Evolutionary conservation across 2,888 invertebrate genomes (phyloP).

Genomic region (Augochlorella aurata): DNA sequence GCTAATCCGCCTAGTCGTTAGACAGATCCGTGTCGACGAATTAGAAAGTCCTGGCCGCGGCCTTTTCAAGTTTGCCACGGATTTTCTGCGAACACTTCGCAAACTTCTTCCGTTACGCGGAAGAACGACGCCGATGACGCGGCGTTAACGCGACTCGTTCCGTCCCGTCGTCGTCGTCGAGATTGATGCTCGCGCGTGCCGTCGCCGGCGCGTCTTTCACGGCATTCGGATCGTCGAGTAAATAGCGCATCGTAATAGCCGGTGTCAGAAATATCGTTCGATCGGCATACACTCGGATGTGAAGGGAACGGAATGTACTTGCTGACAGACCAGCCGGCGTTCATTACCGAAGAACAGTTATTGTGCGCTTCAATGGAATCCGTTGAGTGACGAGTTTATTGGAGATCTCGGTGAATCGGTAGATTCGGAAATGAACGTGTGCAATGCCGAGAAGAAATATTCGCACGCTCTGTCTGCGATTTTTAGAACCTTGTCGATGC

Average conservation of each 20-base stretch:
- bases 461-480: too few species aligned
- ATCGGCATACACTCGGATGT: background rate
- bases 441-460: too few species aligned
- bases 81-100: background rate
- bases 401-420: too few species aligned
- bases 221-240: background rate
- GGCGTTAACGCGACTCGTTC: background rate
- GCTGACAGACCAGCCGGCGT: background rate
- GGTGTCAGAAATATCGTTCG: background rate
- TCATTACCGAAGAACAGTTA: too few species aligned
- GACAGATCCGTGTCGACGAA: slow-evolving; percentile 29
- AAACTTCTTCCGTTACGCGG: slow-evolving; percentile 19
- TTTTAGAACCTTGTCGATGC: too few species aligned
- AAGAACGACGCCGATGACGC: slow-evolving; percentile 7
- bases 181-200: background rate
- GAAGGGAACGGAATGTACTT: background rate
- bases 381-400: too few species aligned
- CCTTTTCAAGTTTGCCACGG: slow-evolving; percentile 22
- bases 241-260: background rate
- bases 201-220: too few species aligned
- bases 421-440: too few species aligned
- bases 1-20: slow-evolving; percentile 32
- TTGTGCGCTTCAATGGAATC: too few species aligned
- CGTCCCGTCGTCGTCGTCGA: background rate
- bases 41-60: slow-evolving; percentile 42